A percentile compares a stretch with the other conserved stretches of the same genome.
Conservation (phyloP, 1,140 invertebrate species). For the Drosophila repletoides region DNA sequence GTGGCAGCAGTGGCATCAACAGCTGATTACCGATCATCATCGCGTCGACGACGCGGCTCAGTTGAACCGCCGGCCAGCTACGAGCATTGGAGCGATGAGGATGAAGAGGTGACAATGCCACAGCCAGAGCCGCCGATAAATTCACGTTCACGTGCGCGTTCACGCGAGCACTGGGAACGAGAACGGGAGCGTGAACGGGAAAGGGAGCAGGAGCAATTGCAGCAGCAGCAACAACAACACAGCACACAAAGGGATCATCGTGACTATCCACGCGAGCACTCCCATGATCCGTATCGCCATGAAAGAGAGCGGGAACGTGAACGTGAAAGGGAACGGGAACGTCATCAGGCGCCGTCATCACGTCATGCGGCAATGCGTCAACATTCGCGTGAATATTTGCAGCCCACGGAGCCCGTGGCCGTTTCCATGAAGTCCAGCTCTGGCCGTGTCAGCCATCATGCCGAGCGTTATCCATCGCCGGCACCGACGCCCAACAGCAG, state of each 20-base stretch:
- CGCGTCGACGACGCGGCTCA: slow-evolving; percentile 55
- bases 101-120: slow-evolving; percentile 20
- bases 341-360: slow-evolving; percentile 11
- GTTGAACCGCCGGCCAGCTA: slow-evolving; percentile 58
- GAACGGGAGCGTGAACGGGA: too few species aligned
- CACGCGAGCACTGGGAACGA: slow-evolving; percentile 74
- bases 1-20: background rate
- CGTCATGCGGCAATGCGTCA: slow-evolving; percentile 45
- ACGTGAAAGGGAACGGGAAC: slow-evolving; percentile 34
- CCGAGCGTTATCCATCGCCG: slow-evolving; percentile 62
- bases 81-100: slow-evolving; percentile 76
- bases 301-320: slow-evolving; percentile 29
- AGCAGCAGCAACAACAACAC: slow-evolving; percentile 10
- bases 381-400: slow-evolving; percentile 61
- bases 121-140: slow-evolving; percentile 20
- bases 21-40: slow-evolving; percentile 53
- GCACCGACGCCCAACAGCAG: slow-evolving; percentile 46
- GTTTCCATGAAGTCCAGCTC: slow-evolving; percentile 37
- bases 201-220: slow-evolving; percentile 48
- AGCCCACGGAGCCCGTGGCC: slow-evolving; percentile 32
- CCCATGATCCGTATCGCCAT: slow-evolving; percentile 53
- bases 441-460: slow-evolving; percentile 29
- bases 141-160: slow-evolving; percentile 68
- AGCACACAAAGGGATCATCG: slow-evolving; percentile 36
- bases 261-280: slow-evolving; percentile 35